Base-by-base conservation (phyloP, 1,140 invertebrate species). In the Scylla paramamosain region DNA sequence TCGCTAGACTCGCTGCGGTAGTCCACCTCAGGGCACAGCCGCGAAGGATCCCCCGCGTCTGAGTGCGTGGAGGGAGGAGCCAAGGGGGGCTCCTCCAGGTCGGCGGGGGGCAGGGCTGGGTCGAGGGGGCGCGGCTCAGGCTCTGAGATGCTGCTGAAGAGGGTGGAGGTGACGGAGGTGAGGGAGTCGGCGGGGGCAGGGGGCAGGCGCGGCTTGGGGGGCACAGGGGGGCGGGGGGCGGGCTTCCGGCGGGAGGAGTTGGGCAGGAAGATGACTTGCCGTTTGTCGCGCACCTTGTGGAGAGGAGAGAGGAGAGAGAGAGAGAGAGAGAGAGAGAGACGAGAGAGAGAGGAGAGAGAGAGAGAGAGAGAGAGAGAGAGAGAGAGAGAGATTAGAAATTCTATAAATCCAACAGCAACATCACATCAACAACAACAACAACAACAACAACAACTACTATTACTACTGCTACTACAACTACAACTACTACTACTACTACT, bases 211-310 rank as follows among this genome's bases (percentile, higher is more conserved):
- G 96, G 96, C 84, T 95, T 95, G 7, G 96, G 96, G n/a, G 96
- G 96, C 31, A 96, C 95, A 10, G 96, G 95, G 12, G 96, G 96
- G 8, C 96, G 90, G 7, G 28, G 32, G 8, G 84, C 86, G n/a
- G 87, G 91, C 86, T 94, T 94, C 10, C 94, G 90, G 32, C 46
- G 48, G 25, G 92, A 92, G 20, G 95, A 95, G 29, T 95, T 95
- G 8, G 96, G 96, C 29, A 96, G 89, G 90, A 95, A 95, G 45
- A 96, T 96, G 7, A 96, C 96, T 59, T 96, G 96, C 1, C 96
- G 95, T 77, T 96, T 96, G 92, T 96, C 96, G 25, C 96, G 93
- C 46, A 96, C 96, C 96, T 96, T 87, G n/a, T n/a, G 48, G 39
- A 4, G 20, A 10, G n/a, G 28, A 7, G 52, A 25, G 32, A 86